Base-by-base conservation (phyloP, 1,140 invertebrate genomes). In the Camponotus pennsylvanicus region DNA sequence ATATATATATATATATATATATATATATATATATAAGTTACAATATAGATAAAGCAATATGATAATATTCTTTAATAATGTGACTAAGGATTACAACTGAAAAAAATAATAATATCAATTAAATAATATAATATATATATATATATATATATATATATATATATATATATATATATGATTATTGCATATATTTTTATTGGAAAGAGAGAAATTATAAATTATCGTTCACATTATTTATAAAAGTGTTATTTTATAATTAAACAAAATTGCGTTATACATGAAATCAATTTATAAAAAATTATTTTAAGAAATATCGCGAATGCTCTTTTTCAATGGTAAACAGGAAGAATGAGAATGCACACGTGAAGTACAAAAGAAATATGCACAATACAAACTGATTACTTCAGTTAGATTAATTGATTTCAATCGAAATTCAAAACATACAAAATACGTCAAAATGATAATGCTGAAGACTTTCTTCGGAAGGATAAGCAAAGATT, bases 401-500 rank as follows among this genome's bases (percentile, higher is more conserved):
- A 27, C n/a, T 27, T 71, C 21, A 71, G 37, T 9, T 55, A 15
- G 2, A 73, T 59, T 34, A 61, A 45, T 21, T 27, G 27, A 64
- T 21, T n/a, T 59, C 37, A 9, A 70, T 42, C 37, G 8, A 40
- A 21, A 57, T 59, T 7, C n/a, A 1, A 1, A 32, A 32, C 21
- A n/a, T 18, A 37, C 27, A 69, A 73, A 66, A 69, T 32, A 42
- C 78, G 45, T 27, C 73, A 91, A 91, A 34, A 97, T 97, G 96
- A 95, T 95, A 93, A 94, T 96, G 83, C 85, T 96, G 85, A 96
- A 96, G 63, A 95, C 95, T 59, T 97, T 97, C 90, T 97, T 96
- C 89, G 94, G 95, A 89, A 94, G 97, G 88, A 97, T 97, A 79
- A 93, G 96, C 78, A 96, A 97, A 86, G 97, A 98, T 93, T 96